Evolutionary conservation across 1,140 invertebrate species (phyloP), one percentile per base, ranked within the genome.

Genomic region (Drosophila miranda): DNA sequence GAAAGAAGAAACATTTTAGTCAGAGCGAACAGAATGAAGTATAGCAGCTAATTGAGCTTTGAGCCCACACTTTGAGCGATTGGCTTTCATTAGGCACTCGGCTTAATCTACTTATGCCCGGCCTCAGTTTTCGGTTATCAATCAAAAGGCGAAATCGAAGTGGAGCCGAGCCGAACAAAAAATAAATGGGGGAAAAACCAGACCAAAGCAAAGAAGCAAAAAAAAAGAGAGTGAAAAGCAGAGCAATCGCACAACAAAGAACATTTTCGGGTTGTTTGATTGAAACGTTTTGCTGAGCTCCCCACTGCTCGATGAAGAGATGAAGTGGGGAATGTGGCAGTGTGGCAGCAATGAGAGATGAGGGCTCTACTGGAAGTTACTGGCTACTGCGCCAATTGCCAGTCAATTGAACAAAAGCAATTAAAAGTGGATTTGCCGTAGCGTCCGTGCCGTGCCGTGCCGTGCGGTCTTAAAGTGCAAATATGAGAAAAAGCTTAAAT

Each of bases 371-470:
- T 8, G 7, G 28, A 30, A 2, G 19, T 6, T 6, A 26, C 26
- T 26, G 26, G 28, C 28, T 8, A 8, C 34, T 38, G 11, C 34
- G 57, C 62, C 75, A 78, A 73, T 79, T 77, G 79, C 84, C 83
- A 87, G 77, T 84, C 88, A 89, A 89, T 88, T 90, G 88, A 84
- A 89, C 84, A 90, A 86, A 90, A 90, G 88, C 84, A 90, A 90
- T 90, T 90, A 90, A 90, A 90, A 90, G 70, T 77, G 89, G 84
- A 90, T 90, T 90, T 79, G 53, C 68, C 44, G 45, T 45, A 2
- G 19, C 19, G 19, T 19, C 19, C 19, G 19, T 19, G 56, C 19
- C 8, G 34, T 43, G 7, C 28, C 28, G 7, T 11, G 30, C 30
- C 30, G 45, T 43, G 42, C 48, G 67, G 74, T 74, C 80, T 87